A percentile compares a stretch with the other conserved stretches of the same genome.
These are phyloP conservation scores for Petrocephalus zakoni DNA, from an alignment of 2,113 vertebrate genomes.

Conservation along the genomic window DNA sequence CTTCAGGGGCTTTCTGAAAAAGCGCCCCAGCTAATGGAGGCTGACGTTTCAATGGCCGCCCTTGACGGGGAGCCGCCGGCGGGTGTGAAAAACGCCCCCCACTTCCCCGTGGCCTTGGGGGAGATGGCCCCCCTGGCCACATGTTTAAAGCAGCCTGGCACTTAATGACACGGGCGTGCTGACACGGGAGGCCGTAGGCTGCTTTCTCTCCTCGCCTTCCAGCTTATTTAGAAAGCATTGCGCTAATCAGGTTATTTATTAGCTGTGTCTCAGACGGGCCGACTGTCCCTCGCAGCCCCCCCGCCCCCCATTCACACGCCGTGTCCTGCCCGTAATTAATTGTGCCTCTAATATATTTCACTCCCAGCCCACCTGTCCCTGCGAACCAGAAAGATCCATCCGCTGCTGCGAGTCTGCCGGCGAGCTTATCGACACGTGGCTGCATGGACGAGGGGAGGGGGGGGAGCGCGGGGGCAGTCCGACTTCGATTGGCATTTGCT, in stretches of 20 bases:
- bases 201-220: not conserved
- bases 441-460: not conserved
- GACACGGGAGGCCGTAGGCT: not conserved
- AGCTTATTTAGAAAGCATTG: constrained; percentile 24
- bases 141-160: not conserved
- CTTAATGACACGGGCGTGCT: not conserved
- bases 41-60: not conserved
- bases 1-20: not conserved
- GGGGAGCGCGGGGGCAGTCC: not conserved
- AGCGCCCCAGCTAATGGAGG: not conserved
- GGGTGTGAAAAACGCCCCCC: not conserved
- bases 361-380: constrained; percentile 9
- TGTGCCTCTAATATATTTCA: constrained; percentile 23
- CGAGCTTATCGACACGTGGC: constrained; percentile 15
- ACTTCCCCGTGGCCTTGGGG: not conserved
- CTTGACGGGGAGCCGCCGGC: not conserved
- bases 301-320: not conserved
- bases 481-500: constrained; percentile 20
- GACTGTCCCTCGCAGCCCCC: not conserved
- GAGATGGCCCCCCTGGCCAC: not conserved
- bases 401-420: not conserved
- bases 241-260: constrained; percentile 29
- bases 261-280: constrained; percentile 10
- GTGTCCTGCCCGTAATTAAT: constrained; percentile 28
- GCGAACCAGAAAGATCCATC: constrained; percentile 18